Evolutionary conservation across 2,888 invertebrate genomes (phyloP), one percentile per base, ranked within the genome.

Genomic region (Athripsodes cinereus): DNA sequence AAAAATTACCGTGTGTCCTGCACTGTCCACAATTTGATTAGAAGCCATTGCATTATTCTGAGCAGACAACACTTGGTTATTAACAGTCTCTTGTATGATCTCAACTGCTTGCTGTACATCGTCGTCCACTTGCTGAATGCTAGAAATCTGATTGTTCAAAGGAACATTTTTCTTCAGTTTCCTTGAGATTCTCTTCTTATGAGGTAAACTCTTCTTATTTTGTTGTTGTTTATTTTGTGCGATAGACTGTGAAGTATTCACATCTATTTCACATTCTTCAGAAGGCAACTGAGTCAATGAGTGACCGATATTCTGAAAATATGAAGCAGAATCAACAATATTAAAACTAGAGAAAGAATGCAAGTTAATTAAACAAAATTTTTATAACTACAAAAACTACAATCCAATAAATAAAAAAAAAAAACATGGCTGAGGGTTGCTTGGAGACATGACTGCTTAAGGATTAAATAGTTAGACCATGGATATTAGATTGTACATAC

Each of bases 161-260:
- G 55, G 47, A 22, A 31, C 44, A 31, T 59, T 67, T 63, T 75
- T 81, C 66, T 85, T 85, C 19, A 92, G 73, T 67, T 90, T 92
- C 57, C 85, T 78, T 0, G 92, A 87, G 64, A 92, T 91, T 58
- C 92, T 78, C 70, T 93, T 93, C 71, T 92, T 92, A 69, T 92
- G 92, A 0, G 92, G 92, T 58, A 92, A 72, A 63, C 87, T 87
- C 70, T 88, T 57, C 47, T 54, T 57, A 20, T 57, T 57, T 26
- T 57, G 58, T 13, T 58, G 59, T 52, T 59, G 59, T 13, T 56
- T 59, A 49, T 53, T 56, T 13, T 50, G 48, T n/a, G 16, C 49
- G n/a, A 56, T 34, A 19, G 60, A 20, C 8, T 44, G 22, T 10
- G 40, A 6, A 20, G 48, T 46, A 20, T 44, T 60, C 21, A 62